phyloP scores from a whole-genome alignment of 2,888 invertebrate species.

The Lacanobia wlatinum region DNA sequence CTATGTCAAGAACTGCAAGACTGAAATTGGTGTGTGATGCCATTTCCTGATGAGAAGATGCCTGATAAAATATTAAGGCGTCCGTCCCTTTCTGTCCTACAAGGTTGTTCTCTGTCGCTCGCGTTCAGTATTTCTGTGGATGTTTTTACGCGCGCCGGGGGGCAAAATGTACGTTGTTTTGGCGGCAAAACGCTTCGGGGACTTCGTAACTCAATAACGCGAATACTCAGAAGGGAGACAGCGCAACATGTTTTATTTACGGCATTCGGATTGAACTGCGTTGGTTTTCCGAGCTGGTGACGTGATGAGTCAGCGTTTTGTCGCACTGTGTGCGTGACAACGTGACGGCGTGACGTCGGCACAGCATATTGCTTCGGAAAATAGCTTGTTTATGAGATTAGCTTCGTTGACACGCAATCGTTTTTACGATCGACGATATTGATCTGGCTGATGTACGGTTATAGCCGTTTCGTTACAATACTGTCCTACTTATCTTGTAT shows the following conservation, averaged over 20 bases:
- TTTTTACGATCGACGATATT: slow-evolving; percentile 56
- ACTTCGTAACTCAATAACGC: slow-evolving; percentile 90
- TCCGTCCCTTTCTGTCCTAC: slow-evolving; percentile 86
- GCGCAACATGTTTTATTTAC: slow-evolving; percentile 90
- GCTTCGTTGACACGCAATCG: slow-evolving; percentile 75
- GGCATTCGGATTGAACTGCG: slow-evolving; percentile 87
- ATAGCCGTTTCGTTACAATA: slow-evolving; percentile 27
- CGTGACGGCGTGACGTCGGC: slow-evolving; percentile 69
- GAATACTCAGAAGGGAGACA: slow-evolving; percentile 85
- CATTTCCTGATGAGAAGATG: slow-evolving; percentile 85
- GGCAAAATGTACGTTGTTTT: slow-evolving; percentile 90
- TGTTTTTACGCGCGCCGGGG: slow-evolving; percentile 90
- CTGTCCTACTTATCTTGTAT: slow-evolving; percentile 35
- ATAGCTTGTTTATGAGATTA: slow-evolving; percentile 73
- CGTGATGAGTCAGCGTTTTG: slow-evolving; percentile 77
- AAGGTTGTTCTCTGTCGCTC: slow-evolving; percentile 81
- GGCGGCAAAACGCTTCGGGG: slow-evolving; percentile 91
- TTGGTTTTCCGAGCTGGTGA: slow-evolving; percentile 76
- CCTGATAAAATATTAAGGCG: slow-evolving; percentile 89
- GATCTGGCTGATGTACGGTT: slow-evolving; percentile 46
- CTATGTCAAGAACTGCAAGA: slow-evolving; percentile 40
- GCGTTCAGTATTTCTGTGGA: slow-evolving; percentile 80
- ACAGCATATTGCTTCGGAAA: slow-evolving; percentile 73
- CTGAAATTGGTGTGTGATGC: slow-evolving; percentile 65
- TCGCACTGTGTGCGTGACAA: slow-evolving; percentile 81